Base-by-base conservation (phyloP, 2,888 invertebrate species). In the Papilio demoleus region DNA sequence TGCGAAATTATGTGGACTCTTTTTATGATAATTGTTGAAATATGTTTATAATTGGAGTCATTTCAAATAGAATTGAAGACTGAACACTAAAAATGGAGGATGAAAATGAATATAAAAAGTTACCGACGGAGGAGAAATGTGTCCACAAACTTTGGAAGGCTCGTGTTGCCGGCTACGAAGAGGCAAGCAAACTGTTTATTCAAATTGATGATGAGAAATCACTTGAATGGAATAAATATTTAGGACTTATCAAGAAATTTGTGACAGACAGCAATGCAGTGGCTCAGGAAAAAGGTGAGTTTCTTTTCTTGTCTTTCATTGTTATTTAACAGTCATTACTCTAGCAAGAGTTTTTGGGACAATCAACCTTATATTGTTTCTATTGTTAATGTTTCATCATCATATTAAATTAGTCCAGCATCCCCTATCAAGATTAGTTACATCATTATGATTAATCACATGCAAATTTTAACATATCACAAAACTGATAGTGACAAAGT, bases 141-240 rank as follows among this genome's bases (percentile, higher is more conserved):
- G 95, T 96, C 17, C 99, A 99, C 87, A 99, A 99, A 93, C 91
- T 96, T 67, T 99, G 99, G 99, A 99, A 99, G 88, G 99, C 99
- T 4, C 94, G 99, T 74, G 94, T 98, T 1, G 96, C 96, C 74
- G 99, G 99, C 0, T 99, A 99, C 79, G 98, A 99, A 86, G 98
- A 98, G 85, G 97, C 97, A 0, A 94, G 96, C 8, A 98, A 97
- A 85, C 92, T 97, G 17, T 99, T 99, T 87, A 94, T 95, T 73
- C 95, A 96, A 81, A 95, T 97, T 75, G 96, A 96, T 80, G 98
- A 98, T 90, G 98, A 98, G 82, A 99, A 99, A 84, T 97, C 97
- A 45, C 95, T 97, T 0, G 99, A 99, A 84, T 99, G 98, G 95
- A 95, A 94, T 77, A 98, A 98, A 88, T 99, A 96, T 88, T 90